These are phyloP conservation scores for Actenoides lindsayi DNA, from an alignment of 2,113 vertebrate genomes.

Conservation along the genomic window DNA sequence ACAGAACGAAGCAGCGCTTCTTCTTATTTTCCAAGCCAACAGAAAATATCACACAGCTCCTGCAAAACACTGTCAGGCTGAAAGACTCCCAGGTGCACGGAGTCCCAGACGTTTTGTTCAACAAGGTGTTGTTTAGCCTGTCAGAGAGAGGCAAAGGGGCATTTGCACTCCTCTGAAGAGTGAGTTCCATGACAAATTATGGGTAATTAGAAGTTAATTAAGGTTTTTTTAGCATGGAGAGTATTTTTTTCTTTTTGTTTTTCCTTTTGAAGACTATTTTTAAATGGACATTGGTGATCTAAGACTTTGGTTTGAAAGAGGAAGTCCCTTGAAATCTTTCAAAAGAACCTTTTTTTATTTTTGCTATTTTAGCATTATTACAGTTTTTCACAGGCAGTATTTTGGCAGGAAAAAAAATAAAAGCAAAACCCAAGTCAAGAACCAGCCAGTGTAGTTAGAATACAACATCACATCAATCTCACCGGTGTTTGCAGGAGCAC, in stretches of 20 bases:
- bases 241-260: neutral
- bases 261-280: neutral
- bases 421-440: neutral
- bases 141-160: rapidly evolving
- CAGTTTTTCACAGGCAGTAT: neutral
- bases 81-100: neutral
- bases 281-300: neutral
- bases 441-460: neutral
- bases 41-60: neutral
- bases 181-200: neutral
- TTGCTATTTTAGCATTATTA: neutral
- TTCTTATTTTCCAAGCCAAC: neutral
- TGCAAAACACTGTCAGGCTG: neutral
- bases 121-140: neutral
- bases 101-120: neutral
- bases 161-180: neutral
- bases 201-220: neutral
- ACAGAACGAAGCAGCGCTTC: neutral
- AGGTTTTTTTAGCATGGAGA: neutral
- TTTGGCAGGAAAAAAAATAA: neutral
- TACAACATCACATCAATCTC: neutral
- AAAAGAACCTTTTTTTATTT: neutral
- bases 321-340: neutral
- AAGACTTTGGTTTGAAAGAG: neutral
- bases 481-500: neutral